Conservation (phyloP, 2,888 invertebrate species). For the Nipponacmea schrenckii region DNA sequence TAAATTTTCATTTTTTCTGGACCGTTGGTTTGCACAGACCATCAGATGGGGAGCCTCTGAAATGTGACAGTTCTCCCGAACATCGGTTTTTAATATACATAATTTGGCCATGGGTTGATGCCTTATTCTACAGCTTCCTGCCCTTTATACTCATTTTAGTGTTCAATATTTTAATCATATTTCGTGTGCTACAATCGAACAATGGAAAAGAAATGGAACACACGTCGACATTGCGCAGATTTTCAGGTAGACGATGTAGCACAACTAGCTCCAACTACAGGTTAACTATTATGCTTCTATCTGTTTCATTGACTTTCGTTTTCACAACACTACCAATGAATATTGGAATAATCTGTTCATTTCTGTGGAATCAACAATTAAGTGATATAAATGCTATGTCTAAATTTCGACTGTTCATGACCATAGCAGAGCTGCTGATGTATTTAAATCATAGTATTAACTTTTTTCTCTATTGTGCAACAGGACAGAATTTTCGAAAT, state of each 20-base stretch:
- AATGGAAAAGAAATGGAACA: conserved; percentile 10
- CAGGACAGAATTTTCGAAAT: conserved; percentile 54
- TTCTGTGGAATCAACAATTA: conserved; percentile 35
- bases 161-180: conserved; percentile 48
- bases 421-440: conserved; percentile 60
- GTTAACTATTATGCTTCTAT: conserved; percentile 54
- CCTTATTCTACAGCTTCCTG: conserved; percentile 59
- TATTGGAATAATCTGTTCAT: conserved; percentile 38
- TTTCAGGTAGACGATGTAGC: conserved; percentile 18
- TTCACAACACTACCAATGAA: conserved; percentile 63
- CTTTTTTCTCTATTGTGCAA: conserved; percentile 59
- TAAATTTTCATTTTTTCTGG: conserved; percentile 54
- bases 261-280: conserved; percentile 37
- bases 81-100: conserved; percentile 40
- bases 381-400: conserved; percentile 34
- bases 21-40: conserved; percentile 33
- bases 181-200: conserved; percentile 26
- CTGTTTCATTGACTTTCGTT: conserved; percentile 61
- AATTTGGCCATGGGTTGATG: conserved; percentile 64
- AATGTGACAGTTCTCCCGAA: conserved; percentile 36
- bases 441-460: conserved; percentile 63
- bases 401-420: conserved; percentile 43
- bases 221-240: neutral
- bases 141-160: conserved; percentile 57
- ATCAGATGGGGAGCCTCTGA: conserved; percentile 13